Evolutionary conservation across 2,888 invertebrate genomes (phyloP).

Genomic region (Xestobium rufovillosum): DNA sequence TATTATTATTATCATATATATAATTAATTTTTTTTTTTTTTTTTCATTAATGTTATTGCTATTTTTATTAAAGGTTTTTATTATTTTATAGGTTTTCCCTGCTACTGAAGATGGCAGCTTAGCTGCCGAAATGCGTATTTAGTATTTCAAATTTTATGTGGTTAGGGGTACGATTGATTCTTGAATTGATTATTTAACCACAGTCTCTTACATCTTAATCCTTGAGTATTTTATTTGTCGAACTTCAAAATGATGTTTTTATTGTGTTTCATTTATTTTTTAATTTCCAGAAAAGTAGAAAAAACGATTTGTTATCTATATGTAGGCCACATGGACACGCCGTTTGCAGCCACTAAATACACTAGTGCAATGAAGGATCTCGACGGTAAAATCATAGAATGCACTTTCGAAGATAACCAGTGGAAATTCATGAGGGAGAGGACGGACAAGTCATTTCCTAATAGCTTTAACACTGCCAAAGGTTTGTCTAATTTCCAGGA

Average conservation of each 20-base stretch:
- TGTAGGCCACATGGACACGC: constrained; percentile 63
- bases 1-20: too few species aligned
- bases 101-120: too few species aligned
- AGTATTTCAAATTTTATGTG: too few species aligned
- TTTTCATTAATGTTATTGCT: too few species aligned
- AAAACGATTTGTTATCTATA: constrained; percentile 66
- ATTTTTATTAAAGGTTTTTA: too few species aligned
- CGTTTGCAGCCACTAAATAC: constrained; percentile 69
- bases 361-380: constrained; percentile 69
- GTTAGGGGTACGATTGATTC: too few species aligned
- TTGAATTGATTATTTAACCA: too few species aligned
- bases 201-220: too few species aligned
- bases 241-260: constrained; percentile 11
- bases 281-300: constrained; percentile 61
- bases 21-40: too few species aligned
- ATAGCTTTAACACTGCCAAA: constrained; percentile 75
- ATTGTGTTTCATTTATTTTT: constrained; percentile 24
- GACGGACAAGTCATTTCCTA: constrained; percentile 95
- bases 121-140: too few species aligned
- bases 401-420: constrained; percentile 67
- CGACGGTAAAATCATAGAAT: constrained; percentile 94
- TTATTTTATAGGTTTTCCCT: too few species aligned
- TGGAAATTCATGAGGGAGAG: constrained; percentile 96
- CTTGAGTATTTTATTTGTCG: too few species aligned
- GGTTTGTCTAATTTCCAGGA: constrained; percentile 45